Evolutionary conservation across 2,113 vertebrate species (phyloP), one percentile per base, ranked within the genome.

Genomic region (Calidris pugnax): DNA sequence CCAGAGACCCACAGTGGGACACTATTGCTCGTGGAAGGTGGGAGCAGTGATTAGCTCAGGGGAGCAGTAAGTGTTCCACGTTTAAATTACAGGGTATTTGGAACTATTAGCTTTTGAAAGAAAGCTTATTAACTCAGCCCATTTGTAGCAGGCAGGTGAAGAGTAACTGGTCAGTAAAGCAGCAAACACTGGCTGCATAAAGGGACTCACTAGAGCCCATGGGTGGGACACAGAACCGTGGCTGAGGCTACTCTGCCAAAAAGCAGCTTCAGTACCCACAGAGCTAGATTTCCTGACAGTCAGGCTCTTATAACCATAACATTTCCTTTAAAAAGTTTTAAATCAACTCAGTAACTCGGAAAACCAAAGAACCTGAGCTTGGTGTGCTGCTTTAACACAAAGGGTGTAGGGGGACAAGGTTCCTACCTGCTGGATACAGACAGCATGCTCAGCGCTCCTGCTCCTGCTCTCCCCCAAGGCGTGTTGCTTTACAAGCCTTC

Each of bases 131-230:
- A 82, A 66, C 39, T 72, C 33, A 7, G 24, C 21, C 73, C 35
- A 12, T 37, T 22, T 62, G 37, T 20, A 85, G 51, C 68, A 87
- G 60, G 3, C 33, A 18, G 68, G 80, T 72, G 66, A 55, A 27
- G 60, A 67, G 12, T 4, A 72, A 28, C 20, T 16, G 9, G n/a
- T 20, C 17, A 74, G 71, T 11, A 48, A 24, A 47, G 64, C 53
- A 60, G 60, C 28, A 33, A 32, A 23, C 26, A 8, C 56, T 22
- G 30, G n/a, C 77, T 68, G 22, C 4, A 26, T 4, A 8, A 18
- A 33, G 59, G 41, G 30, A 30, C 67, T n/a, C 8, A 1, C 39
- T 47, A 0, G 0, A 55, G 50, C 50, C n/a, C 39, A 11, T 0
- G 19, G 37, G 5, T 23, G 22, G 23, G 75, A 37, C 30, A 30